Evolutionary conservation across 2,888 invertebrate species (phyloP).

Genomic region (Polymixis lichenea): DNA sequence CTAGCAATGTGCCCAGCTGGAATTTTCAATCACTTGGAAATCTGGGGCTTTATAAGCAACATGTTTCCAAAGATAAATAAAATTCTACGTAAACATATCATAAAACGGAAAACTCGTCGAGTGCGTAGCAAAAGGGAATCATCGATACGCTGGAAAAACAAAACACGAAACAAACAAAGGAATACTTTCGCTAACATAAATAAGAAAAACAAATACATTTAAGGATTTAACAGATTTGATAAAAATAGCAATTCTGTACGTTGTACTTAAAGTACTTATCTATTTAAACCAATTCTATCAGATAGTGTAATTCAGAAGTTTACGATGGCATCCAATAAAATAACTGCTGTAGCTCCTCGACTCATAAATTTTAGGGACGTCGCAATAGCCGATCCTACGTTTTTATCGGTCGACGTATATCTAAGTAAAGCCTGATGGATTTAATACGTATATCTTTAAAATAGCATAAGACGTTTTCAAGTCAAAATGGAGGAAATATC

Average conservation of each 20-base stretch:
- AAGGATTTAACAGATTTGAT: slow-evolving; percentile 37
- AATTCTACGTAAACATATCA: not conserved
- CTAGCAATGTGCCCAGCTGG: not conserved
- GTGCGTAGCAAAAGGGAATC: slow-evolving; percentile 5
- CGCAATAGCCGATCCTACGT: slow-evolving; percentile 71
- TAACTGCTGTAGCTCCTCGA: slow-evolving; percentile 59
- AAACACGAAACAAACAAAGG: slow-evolving; percentile 23
- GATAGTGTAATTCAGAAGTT: slow-evolving; percentile 66
- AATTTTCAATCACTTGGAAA: not conserved
- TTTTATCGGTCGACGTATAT: slow-evolving; percentile 70
- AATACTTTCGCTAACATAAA: slow-evolving; percentile 23
- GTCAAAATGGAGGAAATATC: no score
- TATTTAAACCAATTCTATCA: slow-evolving; percentile 40
- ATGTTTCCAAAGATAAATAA: no score
- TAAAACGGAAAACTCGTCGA: not conserved
- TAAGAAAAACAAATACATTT: slow-evolving; percentile 38
- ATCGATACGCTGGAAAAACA: slow-evolving; percentile 16
- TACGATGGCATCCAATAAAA: slow-evolving; percentile 68
- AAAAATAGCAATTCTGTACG: slow-evolving; percentile 38
- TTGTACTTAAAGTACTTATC: slow-evolving; percentile 48
- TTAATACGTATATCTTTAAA: slow-evolving; percentile 41
- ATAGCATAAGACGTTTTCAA: no score
- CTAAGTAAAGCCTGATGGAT: slow-evolving; percentile 45
- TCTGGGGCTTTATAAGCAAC: not conserved
- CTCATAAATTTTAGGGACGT: slow-evolving; percentile 73